These are phyloP conservation scores for Conchocele bisecta DNA, from an alignment of 2,888 invertebrate species.

Conservation along the genomic window DNA sequence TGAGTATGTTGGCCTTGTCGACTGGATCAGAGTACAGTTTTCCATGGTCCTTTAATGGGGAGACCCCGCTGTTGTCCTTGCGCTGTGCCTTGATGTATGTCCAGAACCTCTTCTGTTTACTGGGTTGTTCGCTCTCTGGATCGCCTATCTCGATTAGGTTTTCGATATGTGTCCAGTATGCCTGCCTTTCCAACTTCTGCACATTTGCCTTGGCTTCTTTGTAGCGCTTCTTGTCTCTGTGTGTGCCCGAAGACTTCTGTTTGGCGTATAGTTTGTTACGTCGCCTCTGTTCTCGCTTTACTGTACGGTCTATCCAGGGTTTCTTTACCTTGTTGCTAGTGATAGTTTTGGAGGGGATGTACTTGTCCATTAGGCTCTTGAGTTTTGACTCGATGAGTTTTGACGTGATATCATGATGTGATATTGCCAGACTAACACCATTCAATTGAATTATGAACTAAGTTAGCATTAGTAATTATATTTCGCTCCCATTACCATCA, in stretches of 20 bases:
- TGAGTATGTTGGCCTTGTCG: conserved; percentile 5
- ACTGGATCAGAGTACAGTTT: not conserved
- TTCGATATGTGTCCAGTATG: conserved; percentile 5
- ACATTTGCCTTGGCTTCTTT: not conserved
- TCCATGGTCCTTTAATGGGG: conserved; percentile 9
- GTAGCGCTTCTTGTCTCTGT: not conserved
- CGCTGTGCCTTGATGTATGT: conserved; percentile 11
- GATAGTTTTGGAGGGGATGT: not conserved
- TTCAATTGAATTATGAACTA: no score
- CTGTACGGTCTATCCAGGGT: not conserved
- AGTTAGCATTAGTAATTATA: no score
- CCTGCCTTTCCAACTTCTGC: not conserved
- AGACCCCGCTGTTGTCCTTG: conserved; percentile 4
- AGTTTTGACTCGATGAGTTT: no score
- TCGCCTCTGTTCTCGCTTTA: not conserved
- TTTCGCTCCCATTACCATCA: no score
- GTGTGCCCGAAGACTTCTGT: not conserved
- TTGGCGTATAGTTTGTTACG: conserved; percentile 2
- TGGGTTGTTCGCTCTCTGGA: not conserved
- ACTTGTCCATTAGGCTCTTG: no score
- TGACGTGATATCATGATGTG: no score
- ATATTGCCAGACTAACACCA: no score
- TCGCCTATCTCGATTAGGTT: conserved; percentile 12
- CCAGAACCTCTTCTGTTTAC: conserved; percentile 20
- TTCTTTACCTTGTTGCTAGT: not conserved